These are phyloP conservation scores for Chaetodon trifascialis DNA, from an alignment of 2,113 vertebrate species.

Conservation along the genomic window DNA sequence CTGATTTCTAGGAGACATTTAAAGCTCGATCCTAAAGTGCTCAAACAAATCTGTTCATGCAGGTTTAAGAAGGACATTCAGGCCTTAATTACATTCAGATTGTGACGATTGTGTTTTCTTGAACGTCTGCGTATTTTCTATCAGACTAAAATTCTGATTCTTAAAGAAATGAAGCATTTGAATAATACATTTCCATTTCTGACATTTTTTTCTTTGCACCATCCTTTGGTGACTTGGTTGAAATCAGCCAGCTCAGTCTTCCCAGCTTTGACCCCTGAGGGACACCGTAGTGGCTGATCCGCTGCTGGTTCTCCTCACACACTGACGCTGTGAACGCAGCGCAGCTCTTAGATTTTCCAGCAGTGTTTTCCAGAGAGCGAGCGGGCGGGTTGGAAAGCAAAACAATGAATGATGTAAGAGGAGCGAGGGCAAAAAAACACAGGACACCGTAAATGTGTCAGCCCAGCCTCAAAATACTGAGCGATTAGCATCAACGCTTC, in stretches of 20 bases:
- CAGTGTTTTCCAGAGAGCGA: slow-evolving; percentile 21
- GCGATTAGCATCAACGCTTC: slow-evolving; percentile 17
- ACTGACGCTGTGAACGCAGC: neutral
- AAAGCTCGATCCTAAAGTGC: too few relatives aligned
- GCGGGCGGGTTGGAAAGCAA: slow-evolving; percentile 41
- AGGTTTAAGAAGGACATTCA: too few relatives aligned
- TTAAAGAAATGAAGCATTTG: too few relatives aligned
- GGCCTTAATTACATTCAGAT: too few relatives aligned
- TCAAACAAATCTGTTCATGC: too few relatives aligned
- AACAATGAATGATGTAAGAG: slow-evolving; percentile 75
- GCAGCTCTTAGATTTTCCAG: slow-evolving; percentile 36
- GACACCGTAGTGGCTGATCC: neutral
- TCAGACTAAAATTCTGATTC: too few relatives aligned
- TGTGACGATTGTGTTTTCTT: too few relatives aligned
- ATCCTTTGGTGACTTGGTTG: neutral
- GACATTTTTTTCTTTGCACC: neutral
- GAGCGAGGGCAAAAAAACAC: slow-evolving; percentile 43
- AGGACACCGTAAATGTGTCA: slow-evolving; percentile 64
- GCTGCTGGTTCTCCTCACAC: neutral
- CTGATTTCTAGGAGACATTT: too few relatives aligned
- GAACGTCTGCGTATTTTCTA: too few relatives aligned
- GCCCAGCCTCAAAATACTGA: slow-evolving; percentile 32
- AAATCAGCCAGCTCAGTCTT: slow-evolving; percentile 15
- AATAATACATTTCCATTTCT: neutral
- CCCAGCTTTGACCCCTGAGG: slow-evolving; percentile 1